Base-by-base conservation (phyloP, 2,888 invertebrate genomes). In the Creontiades dilutus region DNA sequence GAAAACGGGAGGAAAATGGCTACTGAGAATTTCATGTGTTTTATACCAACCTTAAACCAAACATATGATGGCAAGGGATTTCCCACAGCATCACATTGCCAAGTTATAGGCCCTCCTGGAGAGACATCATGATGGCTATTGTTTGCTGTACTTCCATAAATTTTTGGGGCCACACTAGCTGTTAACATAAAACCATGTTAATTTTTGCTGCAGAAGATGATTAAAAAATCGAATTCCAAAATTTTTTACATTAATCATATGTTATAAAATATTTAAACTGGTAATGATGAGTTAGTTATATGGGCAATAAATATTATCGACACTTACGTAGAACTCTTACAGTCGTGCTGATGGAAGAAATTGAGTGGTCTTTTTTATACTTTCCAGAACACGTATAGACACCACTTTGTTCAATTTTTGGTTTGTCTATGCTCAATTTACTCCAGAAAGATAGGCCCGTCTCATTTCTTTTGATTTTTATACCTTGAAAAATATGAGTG, bases 41-140 rank as follows among this genome's bases (percentile, higher is more conserved):
- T 37, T 37, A 7, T 37, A 37, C 37, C 37, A 61, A 85, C 85
- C 94, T 96, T 96, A 91, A 93, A 95, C 97, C 97, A 97, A 0
- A 93, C 93, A 0, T 97, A 94, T 0, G 91, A 93, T 0, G 97
- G 96, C 82, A 94, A 94, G 0, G 96, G 96, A 55, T 95, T 94
- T 3, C 95, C 95, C 57, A 92, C 92, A 0, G 94, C 95, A 61
- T 93, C 93, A 91, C 96, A 96, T 52, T 93, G 93, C 27, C 96
- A 93, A 82, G 93, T 92, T 14, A 94, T 48, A 46, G 90, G 91
- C 16, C 85, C 68, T 0, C 91, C 92, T 19, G 75, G 75, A 27
- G 76, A 76, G 5, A 87, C 13, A 19, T 48, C 75, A 52, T 46
- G 37, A 37, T 91, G 91, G 52, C 55, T 89, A 46, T 89, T 89